phyloP scores from a whole-genome alignment of 2,113 vertebrate genomes.

The Meriones unguiculatus region DNA sequence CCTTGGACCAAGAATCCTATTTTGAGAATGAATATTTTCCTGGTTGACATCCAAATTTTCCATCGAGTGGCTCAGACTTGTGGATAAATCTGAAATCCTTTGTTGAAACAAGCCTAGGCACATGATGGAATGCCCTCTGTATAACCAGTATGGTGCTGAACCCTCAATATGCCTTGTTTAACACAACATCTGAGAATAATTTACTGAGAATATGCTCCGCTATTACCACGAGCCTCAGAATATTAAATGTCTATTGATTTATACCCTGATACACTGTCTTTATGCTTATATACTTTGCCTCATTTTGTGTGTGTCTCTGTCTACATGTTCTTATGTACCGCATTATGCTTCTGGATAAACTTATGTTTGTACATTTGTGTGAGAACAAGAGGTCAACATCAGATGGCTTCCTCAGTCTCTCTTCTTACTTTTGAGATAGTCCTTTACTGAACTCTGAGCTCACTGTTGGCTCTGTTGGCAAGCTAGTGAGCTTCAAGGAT shows the following conservation, averaged over 20 bases:
- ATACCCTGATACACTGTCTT: background rate
- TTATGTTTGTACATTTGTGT: background rate
- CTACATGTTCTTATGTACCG: background rate
- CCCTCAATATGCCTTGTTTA: background rate
- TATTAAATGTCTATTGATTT: background rate
- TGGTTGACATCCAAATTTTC: background rate
- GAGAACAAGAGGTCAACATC: too few species aligned
- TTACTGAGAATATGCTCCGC: background rate
- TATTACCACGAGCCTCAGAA: background rate
- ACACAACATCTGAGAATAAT: background rate
- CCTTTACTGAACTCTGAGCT: background rate
- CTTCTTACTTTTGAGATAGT: background rate
- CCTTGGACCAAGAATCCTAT: background rate
- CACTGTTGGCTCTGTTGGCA: background rate
- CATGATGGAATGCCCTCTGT: background rate
- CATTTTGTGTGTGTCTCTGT: background rate
- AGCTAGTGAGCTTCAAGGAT: background rate
- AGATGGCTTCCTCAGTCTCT: background rate
- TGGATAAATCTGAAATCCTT: background rate
- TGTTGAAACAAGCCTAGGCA: background rate
- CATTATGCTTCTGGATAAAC: background rate
- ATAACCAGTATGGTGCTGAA: background rate
- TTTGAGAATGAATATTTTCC: conserved; percentile 7
- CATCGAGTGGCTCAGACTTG: background rate
- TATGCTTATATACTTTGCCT: background rate